Evolutionary conservation across 2,113 vertebrate species (phyloP), one percentile per base, ranked within the genome.

Genomic region (Carassius auratus): DNA sequence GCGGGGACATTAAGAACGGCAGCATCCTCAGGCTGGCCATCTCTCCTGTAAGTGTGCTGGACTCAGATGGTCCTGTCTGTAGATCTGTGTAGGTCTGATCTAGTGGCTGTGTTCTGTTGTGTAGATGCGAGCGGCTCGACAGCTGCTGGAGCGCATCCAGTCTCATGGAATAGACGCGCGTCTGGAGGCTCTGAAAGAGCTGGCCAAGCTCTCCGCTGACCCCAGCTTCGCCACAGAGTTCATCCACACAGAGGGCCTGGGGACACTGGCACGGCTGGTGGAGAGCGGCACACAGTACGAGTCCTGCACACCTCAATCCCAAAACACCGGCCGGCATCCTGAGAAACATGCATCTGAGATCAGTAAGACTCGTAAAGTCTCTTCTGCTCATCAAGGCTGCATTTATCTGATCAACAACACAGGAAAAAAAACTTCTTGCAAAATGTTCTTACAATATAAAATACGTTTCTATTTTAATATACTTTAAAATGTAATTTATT

Each of bases 201-300:
- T 99, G 74, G 98, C 98, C 23, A 99, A 99, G 90, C 96, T 99
- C 73, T 98, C 98, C 0, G 97, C 98, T 0, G 98, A 99, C 5
- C 93, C 96, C 62, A 98, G 97, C 55, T 99, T 99, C 17, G 98
- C 98, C 66, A 94, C 97, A 0, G 98, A 99, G 92, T 99, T 99
- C 94, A 98, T 99, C 91, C 98, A 98, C 90, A 98, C 99, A 96
- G 98, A 99, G 52, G 98, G 98, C 88, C 97, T 99, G 3, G 92
- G 94, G 23, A 96, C 98, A n/a, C 93, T 99, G 86, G 98, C 96
- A 0, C 95, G 97, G 45, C 96, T 99, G 0, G 98, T 99, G 73
- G 98, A 99, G 89, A 97, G 98, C 0, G 98, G 98, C 48, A 97
- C 97, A 74, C 98, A 99, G 94, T 96, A 4, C 4, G 81, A 93